Percentiles rank a stretch among this genome's conserved stretches.
phyloP scores from a whole-genome alignment of 2,113 vertebrate genomes.

The Laticauda colubrina region DNA sequence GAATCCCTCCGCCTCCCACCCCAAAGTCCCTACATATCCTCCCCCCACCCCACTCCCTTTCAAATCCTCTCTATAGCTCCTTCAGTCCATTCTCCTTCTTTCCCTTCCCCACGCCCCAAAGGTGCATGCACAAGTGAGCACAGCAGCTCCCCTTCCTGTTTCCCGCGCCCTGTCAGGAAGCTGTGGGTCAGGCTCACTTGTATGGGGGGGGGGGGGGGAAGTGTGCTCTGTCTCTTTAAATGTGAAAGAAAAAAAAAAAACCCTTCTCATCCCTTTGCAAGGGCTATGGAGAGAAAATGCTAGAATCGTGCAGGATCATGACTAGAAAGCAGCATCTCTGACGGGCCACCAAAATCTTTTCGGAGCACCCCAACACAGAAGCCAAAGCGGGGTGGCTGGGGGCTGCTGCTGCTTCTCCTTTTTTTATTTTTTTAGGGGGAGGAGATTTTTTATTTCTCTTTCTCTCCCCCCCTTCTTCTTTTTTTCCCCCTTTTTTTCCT shows the following conservation, averaged over 20 bases:
- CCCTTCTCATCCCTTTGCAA: constrained; percentile 62
- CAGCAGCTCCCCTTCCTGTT: accelerated
- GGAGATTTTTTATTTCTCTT: too few relatives aligned
- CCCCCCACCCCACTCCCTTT: too few relatives aligned
- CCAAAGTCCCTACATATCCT: too few relatives aligned
- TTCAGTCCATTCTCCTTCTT: not conserved
- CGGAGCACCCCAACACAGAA: constrained; percentile 43
- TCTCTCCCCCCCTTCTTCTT: too few relatives aligned
- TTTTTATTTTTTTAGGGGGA: too few relatives aligned
- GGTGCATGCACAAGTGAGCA: not conserved
- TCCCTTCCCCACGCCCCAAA: not conserved
- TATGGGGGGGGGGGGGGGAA: constrained; percentile 15
- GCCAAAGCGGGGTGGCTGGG: constrained; percentile 33
- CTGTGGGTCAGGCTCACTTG: constrained; percentile 40
- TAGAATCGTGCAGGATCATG: constrained; percentile 81
- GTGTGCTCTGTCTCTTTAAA: constrained; percentile 80
- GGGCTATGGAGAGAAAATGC: constrained; percentile 83
- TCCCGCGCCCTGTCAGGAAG: not conserved
- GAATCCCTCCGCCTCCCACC: not conserved
- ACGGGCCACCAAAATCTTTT: constrained; percentile 66
- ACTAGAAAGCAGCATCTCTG: constrained; percentile 80
- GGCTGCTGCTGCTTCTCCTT: too few relatives aligned
- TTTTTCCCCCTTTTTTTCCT: too few relatives aligned
- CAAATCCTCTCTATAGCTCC: not conserved
- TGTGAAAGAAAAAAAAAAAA: constrained; percentile 51